phyloP scores from a whole-genome alignment of 2,113 vertebrate genomes.

The Recurvirostra avosetta region DNA sequence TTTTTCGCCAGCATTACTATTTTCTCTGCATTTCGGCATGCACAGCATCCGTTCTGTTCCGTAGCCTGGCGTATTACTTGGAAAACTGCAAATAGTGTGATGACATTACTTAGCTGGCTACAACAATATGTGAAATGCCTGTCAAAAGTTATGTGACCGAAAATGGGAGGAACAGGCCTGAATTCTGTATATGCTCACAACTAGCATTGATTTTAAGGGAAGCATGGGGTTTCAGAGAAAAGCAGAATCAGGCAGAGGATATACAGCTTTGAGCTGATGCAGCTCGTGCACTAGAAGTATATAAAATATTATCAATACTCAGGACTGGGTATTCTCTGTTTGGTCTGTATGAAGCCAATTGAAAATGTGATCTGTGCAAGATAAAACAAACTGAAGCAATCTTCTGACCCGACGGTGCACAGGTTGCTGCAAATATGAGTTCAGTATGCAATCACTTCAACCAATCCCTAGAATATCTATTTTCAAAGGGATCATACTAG shows the following conservation, averaged over 20 bases:
- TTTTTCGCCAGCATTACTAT: not conserved
- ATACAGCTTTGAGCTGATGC: not conserved
- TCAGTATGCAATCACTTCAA: not conserved
- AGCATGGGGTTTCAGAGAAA: not conserved
- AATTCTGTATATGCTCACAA: not conserved
- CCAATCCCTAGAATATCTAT: not conserved
- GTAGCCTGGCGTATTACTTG: not conserved
- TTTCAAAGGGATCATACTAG: not conserved
- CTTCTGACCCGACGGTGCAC: not conserved
- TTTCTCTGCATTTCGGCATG: not conserved
- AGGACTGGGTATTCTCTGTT: not conserved
- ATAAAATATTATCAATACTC: not conserved
- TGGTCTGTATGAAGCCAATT: not conserved
- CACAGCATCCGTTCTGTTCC: not conserved
- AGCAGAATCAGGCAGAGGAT: not conserved
- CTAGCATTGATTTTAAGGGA: not conserved
- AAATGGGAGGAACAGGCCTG: not conserved
- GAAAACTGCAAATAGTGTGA: not conserved
- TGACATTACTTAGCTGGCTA: constrained; percentile 4
- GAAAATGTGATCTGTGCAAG: not conserved
- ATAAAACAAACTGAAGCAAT: not conserved
- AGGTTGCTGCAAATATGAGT: not conserved
- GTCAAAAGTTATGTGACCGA: not conserved
- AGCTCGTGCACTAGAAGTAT: not conserved
- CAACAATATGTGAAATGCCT: not conserved